Evolutionary conservation across 2,113 vertebrate genomes (phyloP).

Genomic region (Petromus typicus): DNA sequence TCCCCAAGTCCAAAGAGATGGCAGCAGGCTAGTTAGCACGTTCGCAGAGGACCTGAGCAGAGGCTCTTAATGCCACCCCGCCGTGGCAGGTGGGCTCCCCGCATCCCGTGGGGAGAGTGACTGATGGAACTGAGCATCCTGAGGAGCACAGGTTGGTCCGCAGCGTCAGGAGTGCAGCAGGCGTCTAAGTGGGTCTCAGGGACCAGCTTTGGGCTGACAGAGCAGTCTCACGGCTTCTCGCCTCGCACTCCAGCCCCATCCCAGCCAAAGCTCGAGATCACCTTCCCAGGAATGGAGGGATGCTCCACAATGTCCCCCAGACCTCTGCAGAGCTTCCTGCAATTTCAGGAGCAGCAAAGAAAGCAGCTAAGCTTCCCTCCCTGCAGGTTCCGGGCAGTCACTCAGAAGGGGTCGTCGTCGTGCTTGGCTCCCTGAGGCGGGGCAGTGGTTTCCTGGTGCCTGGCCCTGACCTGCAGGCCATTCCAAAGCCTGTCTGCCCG

Average conservation of each 20-base stretch:
- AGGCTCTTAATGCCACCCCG: fast-evolving
- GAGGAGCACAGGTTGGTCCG: fast-evolving
- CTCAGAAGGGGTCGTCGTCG: too few relatives aligned
- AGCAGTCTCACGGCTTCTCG: background rate
- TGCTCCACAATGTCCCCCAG: background rate
- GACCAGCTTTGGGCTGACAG: background rate
- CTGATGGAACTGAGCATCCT: fast-evolving
- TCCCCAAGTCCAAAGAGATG: background rate
- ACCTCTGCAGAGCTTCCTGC: background rate
- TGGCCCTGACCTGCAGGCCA: background rate
- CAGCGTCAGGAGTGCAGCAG: fast-evolving
- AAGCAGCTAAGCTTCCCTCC: background rate
- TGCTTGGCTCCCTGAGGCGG: background rate
- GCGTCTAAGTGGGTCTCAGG: background rate
- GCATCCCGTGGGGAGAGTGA: too few relatives aligned
- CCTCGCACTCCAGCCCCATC: background rate
- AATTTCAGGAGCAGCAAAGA: background rate
- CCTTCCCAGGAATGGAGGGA: background rate
- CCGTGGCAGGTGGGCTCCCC: too few relatives aligned
- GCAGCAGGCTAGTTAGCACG: background rate
- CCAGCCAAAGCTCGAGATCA: background rate
- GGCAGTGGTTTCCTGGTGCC: fast-evolving
- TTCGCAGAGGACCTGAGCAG: fast-evolving
- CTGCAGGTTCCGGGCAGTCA: background rate
- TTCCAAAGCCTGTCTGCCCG: too few relatives aligned